Evolutionary conservation across 2,797 vertebrate species (phyloP), one percentile per base, ranked within the genome.

Genomic region (Enteromius mattozi): DNA sequence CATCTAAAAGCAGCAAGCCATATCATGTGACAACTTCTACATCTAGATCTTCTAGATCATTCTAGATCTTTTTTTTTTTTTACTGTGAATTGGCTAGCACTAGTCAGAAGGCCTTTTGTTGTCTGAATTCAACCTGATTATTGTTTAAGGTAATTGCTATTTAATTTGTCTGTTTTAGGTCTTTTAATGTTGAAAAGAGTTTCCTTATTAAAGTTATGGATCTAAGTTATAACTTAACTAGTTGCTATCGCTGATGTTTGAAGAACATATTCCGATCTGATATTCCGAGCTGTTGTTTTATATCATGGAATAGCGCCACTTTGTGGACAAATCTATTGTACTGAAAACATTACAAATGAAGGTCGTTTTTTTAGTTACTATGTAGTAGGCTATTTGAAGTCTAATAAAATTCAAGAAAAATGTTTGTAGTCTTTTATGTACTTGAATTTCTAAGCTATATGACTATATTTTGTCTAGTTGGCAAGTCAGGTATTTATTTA

Each of bases 281-380:
- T 30, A 30, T 27, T 61, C 10, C 27, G 13, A 49, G 27, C 10
- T 66, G 40, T 81, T 21, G 56, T 61, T 72, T 56, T 30, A 47
- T 37, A n/a, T 0, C 9, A 10, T 35, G 35, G 3, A 59, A 83
- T 6, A 56, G 74, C 82, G 61, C 63, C 63, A 45, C 72, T 9
- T 42, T 77, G 82, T 83, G 82, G 82, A 45, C 80, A 81, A 54
- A 69, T 19, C 19, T 33, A 19, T 19, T 63, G 35, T 47, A 12
- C 3, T 78, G 24, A 45, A 42, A 78, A 37, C 24, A 35, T 19
- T 33, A 10, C 16, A 63, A 61, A 30, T 17, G 42, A 66, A 27
- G 30, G 59, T 37, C 2, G 1, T 69, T 80, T 24, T 65, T 33
- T n/a, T 37, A 24, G 47, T 45, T 37, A 21, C 24, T 49, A 10